Evolutionary conservation across 2,113 vertebrate species (phyloP).

Genomic region (Istiophorus platypterus): DNA sequence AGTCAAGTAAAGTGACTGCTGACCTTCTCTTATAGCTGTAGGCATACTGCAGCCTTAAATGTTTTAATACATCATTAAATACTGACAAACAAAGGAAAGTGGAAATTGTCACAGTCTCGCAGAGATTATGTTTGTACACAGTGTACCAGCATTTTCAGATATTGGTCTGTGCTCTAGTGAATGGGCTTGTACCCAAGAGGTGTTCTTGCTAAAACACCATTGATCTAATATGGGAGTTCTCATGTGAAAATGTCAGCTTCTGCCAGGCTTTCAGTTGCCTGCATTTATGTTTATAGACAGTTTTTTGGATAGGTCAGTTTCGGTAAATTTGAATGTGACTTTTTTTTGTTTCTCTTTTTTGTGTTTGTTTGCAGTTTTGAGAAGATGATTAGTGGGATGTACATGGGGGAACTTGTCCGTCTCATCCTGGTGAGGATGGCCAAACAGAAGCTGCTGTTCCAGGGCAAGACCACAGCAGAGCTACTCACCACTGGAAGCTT

Average conservation of each 20-base stretch:
- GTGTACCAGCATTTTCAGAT: not conserved
- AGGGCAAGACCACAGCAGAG: slow-evolving; percentile 86
- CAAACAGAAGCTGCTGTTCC: slow-evolving; percentile 90
- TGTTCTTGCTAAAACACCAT: not conserved
- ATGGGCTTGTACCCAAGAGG: not conserved
- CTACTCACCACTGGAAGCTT: slow-evolving; percentile 90
- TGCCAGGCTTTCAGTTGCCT: not conserved
- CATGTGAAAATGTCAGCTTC: not conserved
- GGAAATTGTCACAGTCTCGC: not conserved
- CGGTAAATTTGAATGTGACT: not conserved
- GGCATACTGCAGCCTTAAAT: not conserved
- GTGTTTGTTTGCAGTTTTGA: slow-evolving; percentile 88
- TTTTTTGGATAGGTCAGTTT: not conserved
- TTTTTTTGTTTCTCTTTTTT: not conserved
- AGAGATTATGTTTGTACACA: not conserved
- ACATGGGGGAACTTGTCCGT: slow-evolving; percentile 97
- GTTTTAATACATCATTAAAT: too few species aligned
- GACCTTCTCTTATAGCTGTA: not conserved
- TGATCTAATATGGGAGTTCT: not conserved
- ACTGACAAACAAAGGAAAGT: too few species aligned
- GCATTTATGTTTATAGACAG: not conserved
- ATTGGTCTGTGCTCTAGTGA: not conserved
- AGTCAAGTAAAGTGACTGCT: too few species aligned
- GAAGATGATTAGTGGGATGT: slow-evolving; percentile 99
- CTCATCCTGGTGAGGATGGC: slow-evolving; percentile 96